Conservation (phyloP, 2,797 vertebrate species). For the Malacoctenus gilli region DNA sequence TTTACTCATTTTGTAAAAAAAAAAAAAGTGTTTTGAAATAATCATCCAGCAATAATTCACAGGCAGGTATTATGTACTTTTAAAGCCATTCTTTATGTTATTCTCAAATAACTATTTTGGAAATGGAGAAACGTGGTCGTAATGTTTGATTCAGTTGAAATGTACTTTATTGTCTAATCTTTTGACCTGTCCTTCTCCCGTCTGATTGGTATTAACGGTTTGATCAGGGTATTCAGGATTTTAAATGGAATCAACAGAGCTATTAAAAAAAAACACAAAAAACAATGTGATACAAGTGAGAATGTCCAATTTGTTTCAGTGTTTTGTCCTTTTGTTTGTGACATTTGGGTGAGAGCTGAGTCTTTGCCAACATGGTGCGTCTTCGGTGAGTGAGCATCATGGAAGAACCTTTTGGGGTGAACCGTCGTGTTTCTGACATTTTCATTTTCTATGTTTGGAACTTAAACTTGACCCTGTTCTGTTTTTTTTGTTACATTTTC, state of each 20-base stretch:
- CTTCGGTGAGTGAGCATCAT: constrained; percentile 33
- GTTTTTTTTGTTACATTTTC: constrained; percentile 31
- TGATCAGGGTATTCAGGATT: constrained; percentile 72
- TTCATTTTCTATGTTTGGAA: constrained; percentile 40
- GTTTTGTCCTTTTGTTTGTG: constrained; percentile 17
- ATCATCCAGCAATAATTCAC: constrained; percentile 76
- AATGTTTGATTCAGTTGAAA: constrained; percentile 43
- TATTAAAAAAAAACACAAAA: constrained; percentile 22
- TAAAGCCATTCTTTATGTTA: constrained; percentile 72
- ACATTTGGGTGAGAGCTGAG: constrained; percentile 27
- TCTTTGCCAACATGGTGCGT: constrained; percentile 30
- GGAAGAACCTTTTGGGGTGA: constrained; percentile 30
- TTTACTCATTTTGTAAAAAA: constrained; percentile 66
- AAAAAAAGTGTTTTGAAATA: constrained; percentile 47
- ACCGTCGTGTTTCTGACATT: constrained; percentile 20
- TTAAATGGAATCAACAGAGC: constrained; percentile 57
- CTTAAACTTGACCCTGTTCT: constrained; percentile 33
- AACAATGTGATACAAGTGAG: constrained; percentile 20
- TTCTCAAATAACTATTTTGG: constrained; percentile 53
- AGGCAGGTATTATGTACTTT: constrained; percentile 69
- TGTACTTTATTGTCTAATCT: constrained; percentile 42
- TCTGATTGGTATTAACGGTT: constrained; percentile 54
- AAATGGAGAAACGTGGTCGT: constrained; percentile 42
- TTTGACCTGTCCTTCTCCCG: constrained; percentile 33
- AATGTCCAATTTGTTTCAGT: constrained; percentile 13